Conservation (phyloP, 2,113 vertebrate genomes). For the Mellivora capensis region DNA sequence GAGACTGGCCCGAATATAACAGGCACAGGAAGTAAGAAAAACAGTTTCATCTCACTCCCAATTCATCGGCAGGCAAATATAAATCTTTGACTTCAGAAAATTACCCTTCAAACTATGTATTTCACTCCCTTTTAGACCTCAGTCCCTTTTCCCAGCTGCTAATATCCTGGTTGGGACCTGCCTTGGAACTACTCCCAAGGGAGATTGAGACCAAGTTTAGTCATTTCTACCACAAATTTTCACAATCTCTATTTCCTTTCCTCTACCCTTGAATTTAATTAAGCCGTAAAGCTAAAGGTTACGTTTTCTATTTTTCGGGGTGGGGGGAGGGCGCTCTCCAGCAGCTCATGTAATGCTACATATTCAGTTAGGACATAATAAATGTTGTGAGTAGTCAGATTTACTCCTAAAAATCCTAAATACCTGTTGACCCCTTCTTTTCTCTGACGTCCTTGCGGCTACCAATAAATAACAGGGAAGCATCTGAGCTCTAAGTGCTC, state of each 20-base stretch:
- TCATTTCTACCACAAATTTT: background rate
- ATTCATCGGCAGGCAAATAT: background rate
- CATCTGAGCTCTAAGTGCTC: background rate
- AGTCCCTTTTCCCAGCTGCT: background rate
- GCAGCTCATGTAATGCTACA: background rate
- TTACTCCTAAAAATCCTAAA: slow-evolving; percentile 24
- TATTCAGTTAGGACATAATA: slow-evolving; percentile 11
- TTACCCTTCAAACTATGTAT: background rate
- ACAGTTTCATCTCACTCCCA: background rate
- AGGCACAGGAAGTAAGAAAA: background rate
- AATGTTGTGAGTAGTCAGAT: background rate
- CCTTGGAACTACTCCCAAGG: background rate
- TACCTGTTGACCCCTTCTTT: background rate
- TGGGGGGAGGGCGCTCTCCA: background rate
- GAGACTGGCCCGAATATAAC: background rate
- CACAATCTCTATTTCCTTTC: background rate
- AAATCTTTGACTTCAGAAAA: slow-evolving; percentile 38
- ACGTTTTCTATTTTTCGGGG: background rate
- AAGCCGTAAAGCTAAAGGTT: background rate
- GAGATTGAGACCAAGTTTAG: background rate
- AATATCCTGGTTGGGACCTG: background rate
- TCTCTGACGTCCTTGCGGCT: background rate
- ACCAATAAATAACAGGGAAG: background rate
- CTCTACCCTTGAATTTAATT: background rate
- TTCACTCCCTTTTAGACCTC: background rate